These are phyloP conservation scores for Protaetia brevitarsis DNA, from an alignment of 1,140 invertebrate species.

Conservation along the genomic window DNA sequence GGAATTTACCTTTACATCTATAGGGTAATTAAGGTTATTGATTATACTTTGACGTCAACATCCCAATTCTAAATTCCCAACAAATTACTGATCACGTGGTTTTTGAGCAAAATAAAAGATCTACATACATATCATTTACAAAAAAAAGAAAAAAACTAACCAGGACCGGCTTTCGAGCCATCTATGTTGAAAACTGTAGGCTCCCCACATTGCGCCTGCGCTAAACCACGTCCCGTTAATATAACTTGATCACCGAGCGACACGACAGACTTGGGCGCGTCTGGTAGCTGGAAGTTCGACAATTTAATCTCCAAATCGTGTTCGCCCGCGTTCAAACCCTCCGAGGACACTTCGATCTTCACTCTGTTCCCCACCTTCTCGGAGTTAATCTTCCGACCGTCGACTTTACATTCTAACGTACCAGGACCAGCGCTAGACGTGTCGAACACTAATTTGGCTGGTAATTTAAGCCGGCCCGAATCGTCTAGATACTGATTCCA, in stretches of 20 bases:
- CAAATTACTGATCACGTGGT: no score
- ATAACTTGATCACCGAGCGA: constrained; percentile 62
- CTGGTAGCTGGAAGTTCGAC: constrained; percentile 42
- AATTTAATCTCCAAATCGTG: constrained; percentile 62
- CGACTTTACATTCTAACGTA: constrained; percentile 61
- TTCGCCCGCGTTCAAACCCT: constrained; percentile 68
- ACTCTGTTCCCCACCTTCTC: constrained; percentile 43
- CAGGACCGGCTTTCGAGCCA: constrained; percentile 72
- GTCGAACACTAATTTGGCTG: constrained; percentile 72
- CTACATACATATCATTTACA: no score
- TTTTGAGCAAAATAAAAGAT: no score
- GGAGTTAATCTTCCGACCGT: constrained; percentile 55
- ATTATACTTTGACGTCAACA: no score
- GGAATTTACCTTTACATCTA: no score
- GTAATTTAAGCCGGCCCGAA: constrained; percentile 71
- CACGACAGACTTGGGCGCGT: constrained; percentile 40
- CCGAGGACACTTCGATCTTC: constrained; percentile 62
- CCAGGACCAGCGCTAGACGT: constrained; percentile 73
- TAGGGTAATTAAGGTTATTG: no score
- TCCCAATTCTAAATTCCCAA: no score
- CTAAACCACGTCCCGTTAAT: constrained; percentile 85
- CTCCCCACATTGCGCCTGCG: constrained; percentile 81
- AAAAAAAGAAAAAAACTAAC: constrained; percentile 28
- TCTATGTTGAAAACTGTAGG: constrained; percentile 92
- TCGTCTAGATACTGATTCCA: constrained; percentile 77